A percentile compares a stretch with the other conserved stretches of the same genome.
Conservation (phyloP, 1,140 invertebrate genomes). For the Aphelenchoides avenae region DNA sequence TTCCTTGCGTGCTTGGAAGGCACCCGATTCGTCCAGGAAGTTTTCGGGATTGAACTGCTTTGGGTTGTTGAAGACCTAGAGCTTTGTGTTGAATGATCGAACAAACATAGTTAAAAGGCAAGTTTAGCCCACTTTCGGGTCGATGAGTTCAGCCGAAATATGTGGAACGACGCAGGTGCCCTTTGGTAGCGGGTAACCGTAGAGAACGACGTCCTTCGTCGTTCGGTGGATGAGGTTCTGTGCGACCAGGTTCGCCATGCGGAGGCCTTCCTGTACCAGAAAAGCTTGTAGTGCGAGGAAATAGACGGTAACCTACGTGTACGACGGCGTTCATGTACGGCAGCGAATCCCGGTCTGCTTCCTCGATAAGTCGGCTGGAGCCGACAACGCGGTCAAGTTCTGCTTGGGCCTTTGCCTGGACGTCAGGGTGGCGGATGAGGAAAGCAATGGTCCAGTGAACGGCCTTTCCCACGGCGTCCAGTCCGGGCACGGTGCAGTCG, state of each 20-base stretch:
- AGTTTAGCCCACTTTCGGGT: slow-evolving; percentile 3
- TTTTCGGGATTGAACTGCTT: slow-evolving; percentile 50
- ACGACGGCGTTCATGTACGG: slow-evolving; percentile 12
- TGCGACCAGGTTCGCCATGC: slow-evolving; percentile 4
- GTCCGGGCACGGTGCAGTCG: no score
- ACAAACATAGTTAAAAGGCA: not conserved
- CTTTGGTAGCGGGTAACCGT: slow-evolving; percentile 2
- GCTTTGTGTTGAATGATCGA: no score
- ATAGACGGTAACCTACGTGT: not conserved
- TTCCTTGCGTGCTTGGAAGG: slow-evolving; percentile 3
- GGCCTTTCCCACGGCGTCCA: no score
- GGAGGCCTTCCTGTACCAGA: not conserved
- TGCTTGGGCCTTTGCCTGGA: slow-evolving; percentile 19
- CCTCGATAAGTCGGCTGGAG: not conserved
- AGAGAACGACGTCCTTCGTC: not conserved
- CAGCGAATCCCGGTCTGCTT: slow-evolving; percentile 3
- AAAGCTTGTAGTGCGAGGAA: not conserved
- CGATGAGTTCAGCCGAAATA: slow-evolving; percentile 5
- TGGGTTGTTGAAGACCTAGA: slow-evolving; percentile 45
- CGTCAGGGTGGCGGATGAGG: slow-evolving; percentile 11
- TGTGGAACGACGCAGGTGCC: slow-evolving; percentile 19
- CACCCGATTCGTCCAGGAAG: slow-evolving; percentile 35
- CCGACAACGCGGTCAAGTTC: slow-evolving; percentile 15
- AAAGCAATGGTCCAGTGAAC: slow-evolving; percentile 13
- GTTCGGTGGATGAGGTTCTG: slow-evolving; percentile 5